These are phyloP conservation scores for Istiophorus platypterus DNA, from an alignment of 2,113 vertebrate species.

Conservation along the genomic window DNA sequence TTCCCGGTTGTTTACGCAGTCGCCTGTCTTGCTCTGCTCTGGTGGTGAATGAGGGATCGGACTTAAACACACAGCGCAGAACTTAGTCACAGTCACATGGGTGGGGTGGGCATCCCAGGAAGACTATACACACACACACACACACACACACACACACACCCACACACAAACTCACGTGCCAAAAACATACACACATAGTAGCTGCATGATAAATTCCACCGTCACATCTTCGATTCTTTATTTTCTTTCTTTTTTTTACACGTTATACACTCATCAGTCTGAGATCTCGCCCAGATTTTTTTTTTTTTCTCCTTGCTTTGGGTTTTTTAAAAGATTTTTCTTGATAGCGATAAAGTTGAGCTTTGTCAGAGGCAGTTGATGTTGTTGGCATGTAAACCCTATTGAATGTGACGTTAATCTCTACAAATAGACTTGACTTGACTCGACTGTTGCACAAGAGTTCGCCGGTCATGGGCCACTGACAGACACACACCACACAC, in stretches of 20 bases:
- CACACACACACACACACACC: slow-evolving; percentile 30
- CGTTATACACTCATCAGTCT: not conserved
- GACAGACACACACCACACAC: slow-evolving; percentile 27
- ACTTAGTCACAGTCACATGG: slow-evolving; percentile 63
- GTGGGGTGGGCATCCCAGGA: not conserved
- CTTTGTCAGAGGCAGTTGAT: not conserved
- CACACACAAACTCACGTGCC: slow-evolving; percentile 13
- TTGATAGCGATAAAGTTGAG: slow-evolving; percentile 17
- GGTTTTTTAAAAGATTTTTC: slow-evolving; percentile 34
- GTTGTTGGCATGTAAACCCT: slow-evolving; percentile 9
- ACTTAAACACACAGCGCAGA: slow-evolving; percentile 19
- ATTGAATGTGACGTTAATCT: slow-evolving; percentile 32
- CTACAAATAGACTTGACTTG: slow-evolving; percentile 38
- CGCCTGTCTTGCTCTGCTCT: slow-evolving; percentile 17
- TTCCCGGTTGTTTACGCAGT: slow-evolving; percentile 31
- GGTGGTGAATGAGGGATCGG: slow-evolving; percentile 3
- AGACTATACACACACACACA: slow-evolving; percentile 26
- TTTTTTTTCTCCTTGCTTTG: not conserved
- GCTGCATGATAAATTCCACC: slow-evolving; percentile 7
- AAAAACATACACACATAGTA: not conserved
- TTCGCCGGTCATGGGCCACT: slow-evolving; percentile 35
- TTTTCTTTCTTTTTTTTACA: not conserved
- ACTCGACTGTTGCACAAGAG: slow-evolving; percentile 32
- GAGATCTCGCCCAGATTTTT: not conserved
- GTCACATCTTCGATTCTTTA: not conserved